Conservation (phyloP, 2,888 invertebrate genomes). For the Cheilosia vernalis region DNA sequence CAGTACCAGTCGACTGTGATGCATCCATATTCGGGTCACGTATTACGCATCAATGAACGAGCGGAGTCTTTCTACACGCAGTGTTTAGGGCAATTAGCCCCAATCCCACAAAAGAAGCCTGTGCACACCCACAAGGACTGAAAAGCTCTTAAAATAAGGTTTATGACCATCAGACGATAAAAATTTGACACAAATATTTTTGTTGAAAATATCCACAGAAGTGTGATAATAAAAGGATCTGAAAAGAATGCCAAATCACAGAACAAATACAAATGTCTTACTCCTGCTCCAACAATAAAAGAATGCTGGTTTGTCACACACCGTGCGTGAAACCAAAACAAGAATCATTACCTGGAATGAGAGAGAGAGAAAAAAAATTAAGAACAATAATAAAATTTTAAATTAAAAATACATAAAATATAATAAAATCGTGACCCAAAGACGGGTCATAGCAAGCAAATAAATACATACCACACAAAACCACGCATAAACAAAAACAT, state of each 20-base stretch:
- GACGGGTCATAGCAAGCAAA: constrained; percentile 17
- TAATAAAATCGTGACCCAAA: constrained; percentile 64
- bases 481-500: constrained; percentile 36
- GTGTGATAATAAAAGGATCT: not conserved
- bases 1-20: constrained; percentile 1
- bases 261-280: too few relatives aligned
- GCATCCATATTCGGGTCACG: constrained; percentile 41
- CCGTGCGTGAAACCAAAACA: not conserved
- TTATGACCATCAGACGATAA: constrained; percentile 18
- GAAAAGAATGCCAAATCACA: too few relatives aligned
- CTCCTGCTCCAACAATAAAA: not conserved
- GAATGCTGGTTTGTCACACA: constrained; percentile 41
- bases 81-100: constrained; percentile 35
- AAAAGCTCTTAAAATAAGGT: constrained; percentile 21
- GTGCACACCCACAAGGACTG: constrained; percentile 8
- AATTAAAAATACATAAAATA: constrained; percentile 64
- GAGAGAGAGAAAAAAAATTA: constrained; percentile 6
- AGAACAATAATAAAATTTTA: constrained; percentile 19
- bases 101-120: constrained; percentile 3
- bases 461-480: constrained; percentile 12
- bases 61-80: not conserved
- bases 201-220: not conserved
- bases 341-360: constrained; percentile 51
- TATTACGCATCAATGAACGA: constrained; percentile 1
- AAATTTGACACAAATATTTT: constrained; percentile 13